Percentiles rank a stretch among this genome's conserved stretches.
Evolutionary conservation across 1,140 invertebrate genomes (phyloP).

Genomic region (Nasonia vitripennis): DNA sequence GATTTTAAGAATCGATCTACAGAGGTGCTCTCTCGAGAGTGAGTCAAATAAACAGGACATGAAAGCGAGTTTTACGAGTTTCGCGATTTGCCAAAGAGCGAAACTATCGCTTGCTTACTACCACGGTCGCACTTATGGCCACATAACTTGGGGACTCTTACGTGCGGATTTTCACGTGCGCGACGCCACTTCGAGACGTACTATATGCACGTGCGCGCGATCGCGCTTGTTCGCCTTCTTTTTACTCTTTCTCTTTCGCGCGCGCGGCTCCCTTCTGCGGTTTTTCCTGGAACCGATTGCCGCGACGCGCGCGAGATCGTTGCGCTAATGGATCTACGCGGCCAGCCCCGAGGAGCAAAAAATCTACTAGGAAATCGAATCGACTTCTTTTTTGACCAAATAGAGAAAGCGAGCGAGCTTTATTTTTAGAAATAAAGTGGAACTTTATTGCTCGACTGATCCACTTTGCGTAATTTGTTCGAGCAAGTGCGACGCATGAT

Average conservation of each 20-base stretch:
- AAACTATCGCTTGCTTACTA: neutral
- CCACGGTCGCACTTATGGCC: neutral
- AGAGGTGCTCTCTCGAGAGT: neutral
- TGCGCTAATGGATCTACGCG: slow-evolving; percentile 47
- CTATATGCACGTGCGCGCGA: slow-evolving; percentile 13
- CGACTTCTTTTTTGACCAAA: neutral
- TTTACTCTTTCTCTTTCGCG: neutral
- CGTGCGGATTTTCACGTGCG: slow-evolving; percentile 5
- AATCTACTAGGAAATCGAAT: slow-evolving; percentile 32
- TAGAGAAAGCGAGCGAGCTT: neutral
- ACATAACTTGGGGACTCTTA: too few relatives aligned
- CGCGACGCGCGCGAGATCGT: slow-evolving; percentile 7
- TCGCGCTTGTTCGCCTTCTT: neutral
- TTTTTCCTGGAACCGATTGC: slow-evolving; percentile 44
- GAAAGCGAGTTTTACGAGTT: slow-evolving; percentile 50
- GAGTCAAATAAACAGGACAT: slow-evolving; percentile 43
- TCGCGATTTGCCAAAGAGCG: slow-evolving; percentile 35
- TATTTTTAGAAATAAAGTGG: slow-evolving; percentile 13
- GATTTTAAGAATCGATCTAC: slow-evolving; percentile 11
- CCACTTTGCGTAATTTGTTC: slow-evolving; percentile 31
- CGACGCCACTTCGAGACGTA: too few relatives aligned
- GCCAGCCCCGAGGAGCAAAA: neutral
- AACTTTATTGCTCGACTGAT: slow-evolving; percentile 3
- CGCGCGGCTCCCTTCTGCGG: neutral
- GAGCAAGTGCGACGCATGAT: neutral